A percentile compares a stretch with the other conserved stretches of the same genome.
phyloP scores from a whole-genome alignment of 2,888 invertebrate genomes.

The Trisateles emortualis region DNA sequence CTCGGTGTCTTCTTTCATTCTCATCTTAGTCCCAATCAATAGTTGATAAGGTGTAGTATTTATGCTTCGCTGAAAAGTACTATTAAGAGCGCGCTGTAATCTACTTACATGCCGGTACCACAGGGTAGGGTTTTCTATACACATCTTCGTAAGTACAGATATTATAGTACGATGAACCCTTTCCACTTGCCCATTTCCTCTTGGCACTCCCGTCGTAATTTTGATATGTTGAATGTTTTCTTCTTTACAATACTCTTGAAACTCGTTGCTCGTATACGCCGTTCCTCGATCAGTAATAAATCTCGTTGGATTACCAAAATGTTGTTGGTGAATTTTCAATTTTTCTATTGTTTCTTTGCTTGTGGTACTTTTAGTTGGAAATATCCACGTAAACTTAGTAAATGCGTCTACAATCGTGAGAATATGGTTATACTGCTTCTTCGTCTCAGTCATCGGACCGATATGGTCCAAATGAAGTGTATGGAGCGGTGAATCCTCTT shows the following conservation, averaged over 20 bases:
- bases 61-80: conserved; percentile 4
- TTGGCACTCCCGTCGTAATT: conserved; percentile 43
- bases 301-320: conserved; percentile 13
- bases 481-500: conserved; percentile 28
- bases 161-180: conserved; percentile 28
- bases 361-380: conserved; percentile 27
- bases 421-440: conserved; percentile 36
- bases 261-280: conserved; percentile 40
- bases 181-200: conserved; percentile 45
- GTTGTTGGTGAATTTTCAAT: conserved; percentile 32
- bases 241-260: conserved; percentile 29
- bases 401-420: conserved; percentile 28
- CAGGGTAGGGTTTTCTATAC: not conserved
- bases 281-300: conserved; percentile 32
- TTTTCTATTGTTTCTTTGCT: conserved; percentile 20
- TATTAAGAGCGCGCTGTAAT: not conserved
- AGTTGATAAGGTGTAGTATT: conserved; percentile 4
- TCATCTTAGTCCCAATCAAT: conserved; percentile 1
- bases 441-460: conserved; percentile 30
- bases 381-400: conserved; percentile 41
- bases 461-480: conserved; percentile 31
- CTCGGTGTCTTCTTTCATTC: conserved; percentile 1
- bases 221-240: conserved; percentile 31
- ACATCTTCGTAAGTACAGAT: conserved; percentile 7
- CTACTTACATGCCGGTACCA: not conserved